Evolutionary conservation across 2,888 invertebrate species (phyloP), one percentile per base, ranked within the genome.

Genomic region (Lasiommata megera): DNA sequence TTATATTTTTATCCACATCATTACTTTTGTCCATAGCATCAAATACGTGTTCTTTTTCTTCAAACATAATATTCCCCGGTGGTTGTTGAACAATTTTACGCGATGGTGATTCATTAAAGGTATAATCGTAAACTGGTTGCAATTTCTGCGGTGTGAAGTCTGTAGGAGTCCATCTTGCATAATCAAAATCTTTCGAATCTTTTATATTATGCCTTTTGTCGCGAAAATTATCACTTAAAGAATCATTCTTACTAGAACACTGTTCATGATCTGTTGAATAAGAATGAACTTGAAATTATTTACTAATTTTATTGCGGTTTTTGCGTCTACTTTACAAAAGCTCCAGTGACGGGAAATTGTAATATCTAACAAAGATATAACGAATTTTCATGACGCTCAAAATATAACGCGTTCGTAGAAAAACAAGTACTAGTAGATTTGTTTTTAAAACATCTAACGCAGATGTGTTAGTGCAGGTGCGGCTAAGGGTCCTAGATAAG

Each of bases 181-280:
- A 54, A 40, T 54, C 38, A 18, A 47, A 40, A 37, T 54, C 31
- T 17, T 46, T 47, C 28, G 14, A 2, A 12, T 47, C 14, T 6
- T 17, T 18, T 34, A 34, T 34, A 34, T 34, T 11, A 34, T 34
- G 11, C 34, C 9, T 34, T 47, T 29, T 29, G 8, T 6, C n/a
- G 46, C 31, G 29, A 0, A 31, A 7, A 11, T 16, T 41, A 17
- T 7, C 16, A 31, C 1, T 43, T 38, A 29, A 17, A 1, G 54
- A 47, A 2, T 17, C 23, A 29, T 47, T 54, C 0, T 9, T 47
- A 2, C 28, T n/a, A 29, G 17, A 47, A 0, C 29, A 23, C n/a
- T 38, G 16, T 5, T 23, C 2, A 11, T 18, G 9, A 12, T 9
- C 46, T 54, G 9, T 5, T 1, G 11, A 34, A 34, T 11, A 34